A percentile compares a stretch with the other conserved stretches of the same genome.
Conservation (phyloP, 2,797 vertebrate genomes). For the Rhinatrema bivittatum region DNA sequence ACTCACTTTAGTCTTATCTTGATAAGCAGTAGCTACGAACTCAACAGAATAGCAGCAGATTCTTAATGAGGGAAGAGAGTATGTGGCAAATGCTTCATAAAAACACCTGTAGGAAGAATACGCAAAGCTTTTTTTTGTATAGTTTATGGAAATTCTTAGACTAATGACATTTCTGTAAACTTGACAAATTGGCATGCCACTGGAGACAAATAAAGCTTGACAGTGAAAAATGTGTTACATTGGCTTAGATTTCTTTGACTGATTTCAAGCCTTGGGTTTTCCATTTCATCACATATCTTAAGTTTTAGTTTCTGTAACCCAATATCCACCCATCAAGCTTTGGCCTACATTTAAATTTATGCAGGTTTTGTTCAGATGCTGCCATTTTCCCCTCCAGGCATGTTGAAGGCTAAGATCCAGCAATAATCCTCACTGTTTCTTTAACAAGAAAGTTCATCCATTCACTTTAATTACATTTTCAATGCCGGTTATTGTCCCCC, state of each 20-base stretch:
- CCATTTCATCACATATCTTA: constrained; percentile 39
- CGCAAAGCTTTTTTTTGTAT: neutral
- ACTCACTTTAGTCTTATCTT: no score
- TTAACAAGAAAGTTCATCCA: constrained; percentile 42
- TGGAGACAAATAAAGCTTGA: constrained; percentile 19
- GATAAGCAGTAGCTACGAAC: no score
- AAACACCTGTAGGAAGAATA: neutral
- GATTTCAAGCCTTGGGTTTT: constrained; percentile 44
- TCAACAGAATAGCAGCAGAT: no score
- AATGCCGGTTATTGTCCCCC: constrained; percentile 33
- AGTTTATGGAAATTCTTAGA: neutral
- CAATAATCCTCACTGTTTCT: constrained; percentile 32
- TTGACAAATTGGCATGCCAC: constrained; percentile 2
- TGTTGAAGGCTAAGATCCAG: constrained; percentile 22
- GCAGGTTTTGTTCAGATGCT: constrained; percentile 37
- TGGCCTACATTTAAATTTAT: constrained; percentile 41
- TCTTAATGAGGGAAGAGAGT: no score
- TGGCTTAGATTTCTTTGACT: constrained; percentile 39
- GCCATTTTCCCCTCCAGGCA: constrained; percentile 20
- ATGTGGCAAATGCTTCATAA: neutral
- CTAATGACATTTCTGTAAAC: neutral
- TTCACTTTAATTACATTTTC: constrained; percentile 39
- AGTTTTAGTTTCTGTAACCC: constrained; percentile 44
- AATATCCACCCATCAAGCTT: constrained; percentile 33
- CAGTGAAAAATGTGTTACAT: constrained; percentile 25